Percentiles rank a stretch among this genome's conserved stretches.
phyloP scores from a whole-genome alignment of 2,797 vertebrate genomes.

The Tadarida brasiliensis region DNA sequence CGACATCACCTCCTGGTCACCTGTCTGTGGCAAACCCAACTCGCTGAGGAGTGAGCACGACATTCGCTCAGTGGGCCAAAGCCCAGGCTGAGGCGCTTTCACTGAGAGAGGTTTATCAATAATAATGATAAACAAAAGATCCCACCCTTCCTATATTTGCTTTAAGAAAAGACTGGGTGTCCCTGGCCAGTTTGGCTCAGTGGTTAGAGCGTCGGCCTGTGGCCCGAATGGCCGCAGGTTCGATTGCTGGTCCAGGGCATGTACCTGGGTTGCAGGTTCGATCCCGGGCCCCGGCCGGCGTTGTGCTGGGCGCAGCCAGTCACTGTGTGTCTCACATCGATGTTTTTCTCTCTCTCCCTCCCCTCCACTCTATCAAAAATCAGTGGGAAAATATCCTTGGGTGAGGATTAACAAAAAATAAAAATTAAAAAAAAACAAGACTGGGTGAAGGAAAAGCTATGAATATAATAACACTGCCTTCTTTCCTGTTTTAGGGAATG shows the following conservation, averaged over 20 bases:
- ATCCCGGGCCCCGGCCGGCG: background rate
- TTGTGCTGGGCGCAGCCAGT: background rate
- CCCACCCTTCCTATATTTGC: background rate
- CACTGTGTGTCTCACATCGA: background rate
- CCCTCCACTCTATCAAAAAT: too few species aligned
- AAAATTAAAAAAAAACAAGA: background rate
- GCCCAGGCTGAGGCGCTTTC: background rate
- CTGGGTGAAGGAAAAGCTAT: background rate
- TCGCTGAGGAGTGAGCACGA: too few species aligned
- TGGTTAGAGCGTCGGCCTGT: too few species aligned
- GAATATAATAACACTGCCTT: conserved; percentile 83
- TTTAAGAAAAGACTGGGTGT: background rate
- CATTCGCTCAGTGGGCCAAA: too few species aligned
- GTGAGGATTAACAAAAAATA: too few species aligned
- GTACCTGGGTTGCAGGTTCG: rapidly evolving
- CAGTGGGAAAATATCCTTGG: too few species aligned
- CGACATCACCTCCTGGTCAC: background rate
- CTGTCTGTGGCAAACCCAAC: background rate
- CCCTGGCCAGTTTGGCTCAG: too few species aligned
- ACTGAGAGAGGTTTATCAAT: background rate
- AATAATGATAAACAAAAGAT: background rate
- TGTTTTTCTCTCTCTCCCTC: background rate
- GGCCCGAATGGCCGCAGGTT: too few species aligned
- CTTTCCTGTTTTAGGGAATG: conserved; percentile 94
- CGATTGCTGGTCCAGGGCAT: too few species aligned